Evolutionary conservation across 2,888 invertebrate genomes (phyloP).

Genomic region (Phania funesta): DNA sequence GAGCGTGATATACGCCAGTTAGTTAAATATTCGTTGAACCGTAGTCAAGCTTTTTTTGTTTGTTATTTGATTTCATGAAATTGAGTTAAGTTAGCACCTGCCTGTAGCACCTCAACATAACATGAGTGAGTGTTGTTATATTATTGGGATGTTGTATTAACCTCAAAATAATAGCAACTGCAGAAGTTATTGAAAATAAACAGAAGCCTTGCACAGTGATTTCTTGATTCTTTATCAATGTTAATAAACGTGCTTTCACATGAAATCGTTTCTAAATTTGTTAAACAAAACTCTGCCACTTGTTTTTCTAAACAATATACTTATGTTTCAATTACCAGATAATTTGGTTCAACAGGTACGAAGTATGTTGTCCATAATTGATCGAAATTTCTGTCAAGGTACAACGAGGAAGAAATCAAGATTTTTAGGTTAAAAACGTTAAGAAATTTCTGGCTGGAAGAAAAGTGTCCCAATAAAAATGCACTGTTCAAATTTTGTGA

Average conservation of each 20-base stretch:
- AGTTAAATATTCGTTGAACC: slow-evolving; percentile 63
- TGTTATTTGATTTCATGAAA: slow-evolving; percentile 53
- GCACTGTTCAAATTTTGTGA: too few relatives aligned
- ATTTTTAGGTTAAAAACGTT: too few relatives aligned
- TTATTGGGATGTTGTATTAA: slow-evolving; percentile 54
- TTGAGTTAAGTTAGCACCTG: slow-evolving; percentile 63
- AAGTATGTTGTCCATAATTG: too few relatives aligned
- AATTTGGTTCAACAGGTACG: too few relatives aligned
- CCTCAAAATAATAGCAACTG: slow-evolving; percentile 40
- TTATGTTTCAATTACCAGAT: too few relatives aligned
- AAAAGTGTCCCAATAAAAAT: too few relatives aligned
- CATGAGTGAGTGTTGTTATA: slow-evolving; percentile 48
- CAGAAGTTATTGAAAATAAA: slow-evolving; percentile 6
- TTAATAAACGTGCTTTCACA: too few relatives aligned
- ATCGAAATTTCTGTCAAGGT: too few relatives aligned
- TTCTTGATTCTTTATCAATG: neutral
- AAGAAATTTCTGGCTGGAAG: too few relatives aligned
- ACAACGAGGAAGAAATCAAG: too few relatives aligned
- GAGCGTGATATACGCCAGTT: slow-evolving; percentile 69
- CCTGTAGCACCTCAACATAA: slow-evolving; percentile 60
- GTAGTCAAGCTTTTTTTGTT: slow-evolving; percentile 30
- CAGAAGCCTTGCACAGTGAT: neutral
- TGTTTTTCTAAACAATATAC: too few relatives aligned
- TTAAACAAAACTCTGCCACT: too few relatives aligned
- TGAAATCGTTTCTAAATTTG: neutral